Percentiles rank a stretch among this genome's conserved stretches.
Conservation (phyloP, 2,113 vertebrate species). For the Ceyx melanurus region DNA sequence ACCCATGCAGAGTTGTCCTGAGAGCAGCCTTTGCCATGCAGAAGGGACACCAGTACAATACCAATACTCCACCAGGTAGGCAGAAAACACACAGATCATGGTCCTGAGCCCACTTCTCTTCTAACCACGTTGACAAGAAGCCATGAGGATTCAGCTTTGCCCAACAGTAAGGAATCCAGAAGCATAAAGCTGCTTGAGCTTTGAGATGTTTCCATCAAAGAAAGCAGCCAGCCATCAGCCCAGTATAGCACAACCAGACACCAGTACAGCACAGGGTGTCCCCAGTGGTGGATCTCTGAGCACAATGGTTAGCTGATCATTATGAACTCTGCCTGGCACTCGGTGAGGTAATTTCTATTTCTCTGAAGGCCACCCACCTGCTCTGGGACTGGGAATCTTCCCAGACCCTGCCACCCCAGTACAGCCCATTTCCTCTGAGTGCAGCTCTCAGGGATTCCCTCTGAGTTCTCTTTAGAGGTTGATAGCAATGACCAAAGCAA, state of each 20-base stretch:
- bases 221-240: not conserved
- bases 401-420: not conserved
- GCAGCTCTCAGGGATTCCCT: not conserved
- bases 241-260: not conserved
- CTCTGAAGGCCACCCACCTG: not conserved
- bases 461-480: not conserved
- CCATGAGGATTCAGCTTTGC: not conserved
- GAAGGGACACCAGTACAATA: rapidly evolving
- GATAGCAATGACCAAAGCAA: not conserved
- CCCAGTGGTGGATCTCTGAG: not conserved
- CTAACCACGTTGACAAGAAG: not conserved
- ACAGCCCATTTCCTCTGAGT: not conserved
- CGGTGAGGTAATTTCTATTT: not conserved
- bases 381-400: not conserved
- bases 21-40: not conserved
- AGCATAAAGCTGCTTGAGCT: not conserved
- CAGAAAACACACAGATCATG: not conserved
- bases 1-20: not conserved
- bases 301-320: rapidly evolving
- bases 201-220: not conserved
- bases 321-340: not conserved
- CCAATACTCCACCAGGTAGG: not conserved
- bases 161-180: not conserved
- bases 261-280: not conserved
- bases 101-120: not conserved